These are phyloP conservation scores for Erebia epiphron DNA, from an alignment of 2,888 invertebrate genomes.

Conservation along the genomic window DNA sequence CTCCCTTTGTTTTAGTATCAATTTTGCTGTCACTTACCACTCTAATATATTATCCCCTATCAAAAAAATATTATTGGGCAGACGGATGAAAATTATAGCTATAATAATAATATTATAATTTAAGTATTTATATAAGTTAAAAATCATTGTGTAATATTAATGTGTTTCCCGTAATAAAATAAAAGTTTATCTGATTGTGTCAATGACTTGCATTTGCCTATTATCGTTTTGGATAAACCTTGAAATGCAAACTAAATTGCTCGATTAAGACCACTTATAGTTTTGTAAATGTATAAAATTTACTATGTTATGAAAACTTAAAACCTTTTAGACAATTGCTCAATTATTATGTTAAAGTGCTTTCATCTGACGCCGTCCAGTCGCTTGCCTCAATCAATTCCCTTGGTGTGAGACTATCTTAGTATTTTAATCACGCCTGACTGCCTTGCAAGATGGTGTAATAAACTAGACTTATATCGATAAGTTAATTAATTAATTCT, in stretches of 20 bases:
- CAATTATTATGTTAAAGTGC: background rate
- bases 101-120: too few relatives aligned
- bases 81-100: too few relatives aligned
- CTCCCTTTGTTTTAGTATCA: too few relatives aligned
- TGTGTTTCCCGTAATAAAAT: conserved; percentile 3
- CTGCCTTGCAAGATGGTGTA: conserved; percentile 1
- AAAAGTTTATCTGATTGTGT: background rate
- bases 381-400: background rate
- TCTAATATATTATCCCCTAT: too few relatives aligned
- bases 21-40: too few relatives aligned
- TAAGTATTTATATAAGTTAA: too few relatives aligned
- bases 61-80: too few relatives aligned
- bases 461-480: background rate
- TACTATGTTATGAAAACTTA: conserved; percentile 1
- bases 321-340: conserved; percentile 9
- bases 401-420: background rate
- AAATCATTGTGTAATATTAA: too few relatives aligned
- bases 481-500: background rate
- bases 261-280: conserved; percentile 8
- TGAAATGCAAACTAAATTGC: conserved; percentile 5
- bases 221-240: background rate
- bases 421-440: background rate
- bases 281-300: conserved; percentile 9
- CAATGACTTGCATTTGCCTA: conserved; percentile 8
- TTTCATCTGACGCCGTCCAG: background rate